phyloP scores from a whole-genome alignment of 2,797 vertebrate genomes.

The Acrossocheilus fasciatus region DNA sequence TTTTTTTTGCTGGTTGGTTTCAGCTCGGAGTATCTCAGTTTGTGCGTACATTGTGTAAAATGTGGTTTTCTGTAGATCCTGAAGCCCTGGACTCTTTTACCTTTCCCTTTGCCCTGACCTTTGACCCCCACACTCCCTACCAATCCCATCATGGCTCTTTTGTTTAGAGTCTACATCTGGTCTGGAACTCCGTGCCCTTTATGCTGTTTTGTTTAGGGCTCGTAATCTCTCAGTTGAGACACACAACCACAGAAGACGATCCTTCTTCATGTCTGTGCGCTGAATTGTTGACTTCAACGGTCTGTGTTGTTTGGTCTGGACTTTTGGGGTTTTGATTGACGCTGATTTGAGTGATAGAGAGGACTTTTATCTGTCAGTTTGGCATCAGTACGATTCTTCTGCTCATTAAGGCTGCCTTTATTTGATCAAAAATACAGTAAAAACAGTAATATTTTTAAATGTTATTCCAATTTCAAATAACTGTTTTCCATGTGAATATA shows the following conservation, averaged over 20 bases:
- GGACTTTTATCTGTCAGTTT: background rate
- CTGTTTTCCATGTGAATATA: background rate
- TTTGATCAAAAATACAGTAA: background rate
- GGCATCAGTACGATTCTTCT: background rate
- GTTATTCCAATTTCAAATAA: background rate
- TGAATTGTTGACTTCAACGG: constrained; percentile 54
- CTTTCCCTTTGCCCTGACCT: constrained; percentile 68
- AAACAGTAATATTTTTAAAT: background rate
- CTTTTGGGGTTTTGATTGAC: background rate
- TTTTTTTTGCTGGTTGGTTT: background rate
- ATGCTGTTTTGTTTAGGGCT: constrained; percentile 65
- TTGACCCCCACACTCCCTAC: constrained; percentile 57
- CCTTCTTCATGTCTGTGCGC: constrained; percentile 22
- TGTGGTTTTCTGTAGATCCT: background rate
- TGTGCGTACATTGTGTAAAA: background rate
- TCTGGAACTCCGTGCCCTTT: constrained; percentile 56
- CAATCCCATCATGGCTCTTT: constrained; percentile 65
- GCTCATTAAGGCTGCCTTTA: background rate
- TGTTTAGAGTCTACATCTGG: constrained; percentile 72
- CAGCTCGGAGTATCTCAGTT: background rate
- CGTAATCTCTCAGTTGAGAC: constrained; percentile 48
- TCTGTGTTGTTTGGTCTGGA: constrained; percentile 62
- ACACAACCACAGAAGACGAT: constrained; percentile 44
- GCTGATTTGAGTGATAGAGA: background rate
- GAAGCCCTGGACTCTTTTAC: constrained; percentile 61